Evolutionary conservation across 2,797 vertebrate species (phyloP), one percentile per base, ranked within the genome.

Genomic region (Scolopax bukidnonensis): DNA sequence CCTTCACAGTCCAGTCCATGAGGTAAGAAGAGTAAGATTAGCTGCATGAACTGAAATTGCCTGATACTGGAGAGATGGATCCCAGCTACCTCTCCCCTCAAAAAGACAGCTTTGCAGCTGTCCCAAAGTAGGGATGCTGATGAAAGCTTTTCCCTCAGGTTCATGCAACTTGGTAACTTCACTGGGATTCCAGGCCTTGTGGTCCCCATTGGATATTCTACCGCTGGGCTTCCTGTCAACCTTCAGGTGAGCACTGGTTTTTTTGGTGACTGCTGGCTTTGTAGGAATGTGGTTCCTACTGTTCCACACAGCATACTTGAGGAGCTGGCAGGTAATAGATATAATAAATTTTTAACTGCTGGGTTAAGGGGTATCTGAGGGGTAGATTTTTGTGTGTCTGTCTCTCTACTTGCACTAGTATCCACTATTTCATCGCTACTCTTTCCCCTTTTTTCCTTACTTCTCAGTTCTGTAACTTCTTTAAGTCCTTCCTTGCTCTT

Each of bases 121-220:
- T 50, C 25, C 16, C n/a, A 61, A 30, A 48, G 53, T 33, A 75
- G 53, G 57, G 84, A 45, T 38, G 57, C 50, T 76, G 54, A 79
- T 10, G 5, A 68, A 25, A 60, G 14, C 30, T 84, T 81, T 81
- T 27, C 23, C 47, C 28, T 11, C 69, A 98, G 97, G 64, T 98
- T 94, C 77, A 93, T 97, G 96, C 97, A 98, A 70, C 96, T 98
- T 84, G 96, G 59, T 41, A 98, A 98, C 91, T 93, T 98, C 43
- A 97, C 96, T 77, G 97, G 97, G 32, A 97, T 98, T 91, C 97
- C 97, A 70, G 93, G 94, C 51, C 68, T 98, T 11, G 97, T 97
- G n/a, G 90, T 98, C 23, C 97, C 97, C 9, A 28, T 97, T 83
- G 97, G 95, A 50, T 98, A 97, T 73, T 96, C 93, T 50, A 11